Percentiles rank a stretch among this genome's conserved stretches.
Conservation (phyloP, 2,113 vertebrate genomes). For the Mesitornis unicolor region DNA sequence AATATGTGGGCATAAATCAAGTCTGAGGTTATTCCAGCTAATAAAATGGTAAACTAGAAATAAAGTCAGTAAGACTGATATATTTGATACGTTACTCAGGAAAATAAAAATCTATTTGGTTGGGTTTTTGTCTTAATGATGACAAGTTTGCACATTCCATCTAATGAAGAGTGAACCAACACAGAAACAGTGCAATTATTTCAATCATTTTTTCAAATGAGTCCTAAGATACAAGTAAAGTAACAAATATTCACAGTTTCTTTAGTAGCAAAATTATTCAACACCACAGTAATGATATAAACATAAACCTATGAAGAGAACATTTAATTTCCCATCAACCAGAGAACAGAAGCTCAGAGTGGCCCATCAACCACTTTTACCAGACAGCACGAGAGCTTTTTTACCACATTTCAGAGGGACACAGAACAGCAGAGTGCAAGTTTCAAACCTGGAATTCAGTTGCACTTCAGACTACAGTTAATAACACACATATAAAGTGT, state of each 20-base stretch:
- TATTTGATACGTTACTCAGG: background rate
- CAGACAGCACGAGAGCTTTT: background rate
- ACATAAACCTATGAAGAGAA: background rate
- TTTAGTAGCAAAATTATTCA: background rate
- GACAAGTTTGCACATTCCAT: background rate
- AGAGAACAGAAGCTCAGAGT: background rate
- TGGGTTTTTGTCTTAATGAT: background rate
- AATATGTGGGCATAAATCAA: background rate
- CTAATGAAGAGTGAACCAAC: background rate
- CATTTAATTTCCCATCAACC: background rate
- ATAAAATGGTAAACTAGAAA: background rate
- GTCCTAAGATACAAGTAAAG: background rate
- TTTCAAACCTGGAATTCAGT: background rate
- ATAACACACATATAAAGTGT: background rate
- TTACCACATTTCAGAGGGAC: background rate
- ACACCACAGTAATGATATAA: background rate
- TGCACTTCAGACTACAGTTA: background rate
- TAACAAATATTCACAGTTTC: background rate
- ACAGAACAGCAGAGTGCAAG: background rate
- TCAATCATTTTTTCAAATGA: background rate
- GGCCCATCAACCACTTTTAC: background rate
- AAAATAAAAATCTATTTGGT: background rate
- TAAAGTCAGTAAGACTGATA: background rate
- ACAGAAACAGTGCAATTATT: background rate
- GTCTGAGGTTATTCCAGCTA: background rate